A percentile compares a stretch with the other conserved stretches of the same genome.
Evolutionary conservation across 2,113 vertebrate genomes (phyloP).

Genomic region (Hiodon tergisus): DNA sequence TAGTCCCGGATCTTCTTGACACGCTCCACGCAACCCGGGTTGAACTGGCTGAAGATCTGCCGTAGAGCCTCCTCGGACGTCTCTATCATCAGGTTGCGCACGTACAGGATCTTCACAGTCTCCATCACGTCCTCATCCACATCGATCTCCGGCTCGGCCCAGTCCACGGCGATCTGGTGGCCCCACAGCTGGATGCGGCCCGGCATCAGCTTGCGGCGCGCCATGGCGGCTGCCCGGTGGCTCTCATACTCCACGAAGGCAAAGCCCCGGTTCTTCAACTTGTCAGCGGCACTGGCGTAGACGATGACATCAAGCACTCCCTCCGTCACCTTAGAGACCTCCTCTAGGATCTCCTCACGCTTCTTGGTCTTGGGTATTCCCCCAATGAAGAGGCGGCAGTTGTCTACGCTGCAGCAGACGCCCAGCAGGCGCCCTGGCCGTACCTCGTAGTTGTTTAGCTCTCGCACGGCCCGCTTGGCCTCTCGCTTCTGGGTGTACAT

Average conservation of each 20-base stretch:
- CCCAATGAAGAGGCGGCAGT: conserved; percentile 97
- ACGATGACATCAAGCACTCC: conserved; percentile 95
- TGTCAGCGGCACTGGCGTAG: conserved; percentile 94
- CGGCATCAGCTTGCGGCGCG: conserved; percentile 93
- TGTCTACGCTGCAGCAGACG: conserved; percentile 94
- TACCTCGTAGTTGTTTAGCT: conserved; percentile 96
- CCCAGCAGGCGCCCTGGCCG: conserved; percentile 88
- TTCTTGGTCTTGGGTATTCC: conserved; percentile 99
- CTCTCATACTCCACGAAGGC: conserved; percentile 98
- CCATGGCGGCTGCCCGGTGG: conserved; percentile 94
- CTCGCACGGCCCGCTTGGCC: conserved; percentile 88
- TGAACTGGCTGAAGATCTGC: conserved; percentile 89
- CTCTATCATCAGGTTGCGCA: conserved; percentile 98
- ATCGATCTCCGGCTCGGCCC: conserved; percentile 96
- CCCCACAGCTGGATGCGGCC: conserved; percentile 97
- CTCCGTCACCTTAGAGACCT: conserved; percentile 95
- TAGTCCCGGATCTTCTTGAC: conserved; percentile 98
- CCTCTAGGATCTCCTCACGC: conserved; percentile 97
- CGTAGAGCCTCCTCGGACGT: conserved; percentile 90
- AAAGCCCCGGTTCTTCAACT: conserved; percentile 98
- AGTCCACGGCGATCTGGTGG: conserved; percentile 97
- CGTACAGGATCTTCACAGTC: conserved; percentile 97
- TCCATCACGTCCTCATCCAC: conserved; percentile 98
- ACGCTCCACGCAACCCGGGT: conserved; percentile 88
- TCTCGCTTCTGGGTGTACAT: conserved; percentile 94